Evolutionary conservation across 2,888 invertebrate genomes (phyloP), one percentile per base, ranked within the genome.

Genomic region (Ormyrus rosae): DNA sequence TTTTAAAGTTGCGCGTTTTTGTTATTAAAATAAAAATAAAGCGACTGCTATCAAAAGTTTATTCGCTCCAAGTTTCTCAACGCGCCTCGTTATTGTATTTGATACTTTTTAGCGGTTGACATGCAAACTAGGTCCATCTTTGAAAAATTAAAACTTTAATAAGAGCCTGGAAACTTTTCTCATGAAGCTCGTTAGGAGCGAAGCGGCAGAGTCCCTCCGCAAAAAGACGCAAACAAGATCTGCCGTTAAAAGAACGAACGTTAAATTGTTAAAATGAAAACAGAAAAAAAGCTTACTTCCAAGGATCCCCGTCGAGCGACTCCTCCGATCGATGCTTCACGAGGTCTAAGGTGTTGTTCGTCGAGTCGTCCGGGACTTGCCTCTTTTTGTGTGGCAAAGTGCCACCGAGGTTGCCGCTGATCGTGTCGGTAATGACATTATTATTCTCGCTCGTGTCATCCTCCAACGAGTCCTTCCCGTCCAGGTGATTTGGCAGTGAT

Each of bases 401-500:
- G 45, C 90, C 90, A 58, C 90, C 89, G 61, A 90, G 86, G 84
- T 88, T 90, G 46, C 89, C 90, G 73, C 83, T 81, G 72, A 90
- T 87, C 8, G 87, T 89, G 68, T 90, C 89, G 45, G 87, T 86
- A 82, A 90, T 87, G 84, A 88, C 87, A 86, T 93, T 93, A 85
- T 93, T 93, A 86, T 93, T 93, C 73, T 93, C 93, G 78, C 92
- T 90, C 53, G 87, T 82, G 64, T 87, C 85, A 83, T 93, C 93
- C 83, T 93, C 93, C 75, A 87, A 76, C 13, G 92, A 88, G 84
- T 93, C 93, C 84, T 93, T 91, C 70, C 93, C 93, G 84, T 95
- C 95, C 86, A 95, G 91, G 87, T 95, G 94, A 91, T 95, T 95
- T 9, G 95, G 95, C 85, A 95, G 89, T 60, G 95, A 95, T 81